Conservation (phyloP, 2,888 invertebrate genomes). For the Phymatocera aterrima region DNA sequence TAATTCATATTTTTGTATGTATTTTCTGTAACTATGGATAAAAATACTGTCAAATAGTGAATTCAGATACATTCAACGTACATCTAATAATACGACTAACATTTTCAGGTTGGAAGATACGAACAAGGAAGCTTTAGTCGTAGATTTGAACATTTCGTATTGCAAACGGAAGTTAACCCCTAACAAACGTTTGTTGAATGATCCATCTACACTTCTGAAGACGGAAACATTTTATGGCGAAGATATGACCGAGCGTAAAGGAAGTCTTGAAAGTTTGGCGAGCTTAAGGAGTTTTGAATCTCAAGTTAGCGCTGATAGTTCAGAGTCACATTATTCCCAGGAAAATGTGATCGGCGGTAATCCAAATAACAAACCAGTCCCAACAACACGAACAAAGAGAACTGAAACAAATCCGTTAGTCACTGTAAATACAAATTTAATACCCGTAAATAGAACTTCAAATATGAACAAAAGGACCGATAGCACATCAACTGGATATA, state of each 20-base stretch:
- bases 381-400: slow-evolving; percentile 69
- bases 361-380: slow-evolving; percentile 64
- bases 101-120: slow-evolving; percentile 69
- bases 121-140: slow-evolving; percentile 59
- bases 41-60: neutral
- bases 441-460: slow-evolving; percentile 61
- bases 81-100: neutral
- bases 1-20: neutral
- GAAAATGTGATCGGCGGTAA: slow-evolving; percentile 59
- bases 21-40: neutral
- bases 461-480: slow-evolving; percentile 67
- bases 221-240: slow-evolving; percentile 61
- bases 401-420: slow-evolving; percentile 63
- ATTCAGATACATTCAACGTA: neutral
- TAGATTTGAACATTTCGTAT: slow-evolving; percentile 69
- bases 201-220: slow-evolving; percentile 69
- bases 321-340: slow-evolving; percentile 67
- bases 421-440: slow-evolving; percentile 58
- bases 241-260: slow-evolving; percentile 74
- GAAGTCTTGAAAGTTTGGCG: slow-evolving; percentile 77
- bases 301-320: slow-evolving; percentile 75
- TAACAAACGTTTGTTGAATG: slow-evolving; percentile 70
- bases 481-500: slow-evolving; percentile 71
- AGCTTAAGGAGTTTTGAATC: slow-evolving; percentile 74
- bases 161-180: slow-evolving; percentile 69